Evolutionary conservation across 2,888 invertebrate genomes (phyloP).

Genomic region (Himalopsyche japonica): DNA sequence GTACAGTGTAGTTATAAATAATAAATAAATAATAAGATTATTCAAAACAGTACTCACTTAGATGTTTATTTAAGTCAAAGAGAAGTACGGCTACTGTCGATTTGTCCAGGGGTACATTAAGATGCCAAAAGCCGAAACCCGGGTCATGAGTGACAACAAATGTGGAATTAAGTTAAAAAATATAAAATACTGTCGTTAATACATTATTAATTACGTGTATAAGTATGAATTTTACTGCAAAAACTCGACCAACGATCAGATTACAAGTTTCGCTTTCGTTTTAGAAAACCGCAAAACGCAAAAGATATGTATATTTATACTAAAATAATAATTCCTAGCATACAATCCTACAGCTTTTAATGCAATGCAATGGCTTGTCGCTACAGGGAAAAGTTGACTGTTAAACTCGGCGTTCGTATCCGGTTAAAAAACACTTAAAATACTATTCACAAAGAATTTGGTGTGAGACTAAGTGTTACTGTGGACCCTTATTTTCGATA

Average conservation of each 20-base stretch:
- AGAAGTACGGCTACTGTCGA: no score
- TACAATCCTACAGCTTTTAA: neutral
- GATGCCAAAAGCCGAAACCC: no score
- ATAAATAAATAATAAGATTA: no score
- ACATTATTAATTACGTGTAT: no score
- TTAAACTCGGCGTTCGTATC: neutral
- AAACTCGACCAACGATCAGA: neutral
- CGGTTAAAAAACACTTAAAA: neutral
- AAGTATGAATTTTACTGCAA: neutral
- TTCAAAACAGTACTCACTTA: no score
- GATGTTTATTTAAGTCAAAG: no score
- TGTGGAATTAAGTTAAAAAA: no score
- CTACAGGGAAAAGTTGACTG: neutral
- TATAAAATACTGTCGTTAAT: no score
- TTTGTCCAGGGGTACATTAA: no score
- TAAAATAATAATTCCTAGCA: neutral
- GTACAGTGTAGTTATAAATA: no score
- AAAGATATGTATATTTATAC: neutral
- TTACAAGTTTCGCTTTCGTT: neutral
- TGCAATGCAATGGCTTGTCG: neutral
- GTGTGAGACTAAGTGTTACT: neutral
- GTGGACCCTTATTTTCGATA: neutral
- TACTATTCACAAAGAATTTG: neutral
- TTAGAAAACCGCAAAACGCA: neutral
- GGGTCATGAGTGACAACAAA: no score